Base-by-base conservation (phyloP, 92 coral and sea anemone genomes). In the Porites evermanni region DNA sequence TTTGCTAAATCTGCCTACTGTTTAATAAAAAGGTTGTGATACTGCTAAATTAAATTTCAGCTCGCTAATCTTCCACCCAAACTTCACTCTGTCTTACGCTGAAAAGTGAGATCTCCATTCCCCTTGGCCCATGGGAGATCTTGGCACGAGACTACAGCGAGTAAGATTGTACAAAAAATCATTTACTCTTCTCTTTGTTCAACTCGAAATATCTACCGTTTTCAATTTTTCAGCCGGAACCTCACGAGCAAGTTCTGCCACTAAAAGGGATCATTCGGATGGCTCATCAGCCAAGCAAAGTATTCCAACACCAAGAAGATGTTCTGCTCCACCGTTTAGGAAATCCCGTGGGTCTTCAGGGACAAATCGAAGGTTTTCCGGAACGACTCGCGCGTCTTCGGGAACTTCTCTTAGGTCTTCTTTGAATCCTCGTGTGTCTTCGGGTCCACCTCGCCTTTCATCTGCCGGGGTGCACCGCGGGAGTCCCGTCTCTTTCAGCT, bases 181-280 rank as follows among this genome's bases (percentile, higher is more conserved):
- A 56, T 10, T 56, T 56, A 4, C 61, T 11, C 61, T 1, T 56
- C 4, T 11, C 61, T 56, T 14, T 56, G 61, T 14, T 11, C 16
- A 14, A 0, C 12, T 56, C 61, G 16, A 2, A 66, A n/a, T 23
- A 6, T 10, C 19, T 66, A 66, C 17, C 17, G 19, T 18, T 8
- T 63, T 63, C 67, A 63, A 66, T 70, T 17, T 81, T 81, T 69
- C 67, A 81, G 86, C 86, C 50, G 67, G 86, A 44, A 32, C n/a
- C n/a, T 70, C 70, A 70, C 18, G 86, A 32, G n/a, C 69, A 70
- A 70, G 23, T 65, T 68, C 66, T 38, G 69, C 70, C 16, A 51
- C 64, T 21, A 50, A 72, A 17, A 18, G 2, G 17, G 60, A 52
- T 70, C 38, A 58, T 38, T 29, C 56, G 12, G 16, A 76, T 5